These are phyloP conservation scores for Marmota flaviventris DNA, from an alignment of 2,113 vertebrate species.

Conservation along the genomic window DNA sequence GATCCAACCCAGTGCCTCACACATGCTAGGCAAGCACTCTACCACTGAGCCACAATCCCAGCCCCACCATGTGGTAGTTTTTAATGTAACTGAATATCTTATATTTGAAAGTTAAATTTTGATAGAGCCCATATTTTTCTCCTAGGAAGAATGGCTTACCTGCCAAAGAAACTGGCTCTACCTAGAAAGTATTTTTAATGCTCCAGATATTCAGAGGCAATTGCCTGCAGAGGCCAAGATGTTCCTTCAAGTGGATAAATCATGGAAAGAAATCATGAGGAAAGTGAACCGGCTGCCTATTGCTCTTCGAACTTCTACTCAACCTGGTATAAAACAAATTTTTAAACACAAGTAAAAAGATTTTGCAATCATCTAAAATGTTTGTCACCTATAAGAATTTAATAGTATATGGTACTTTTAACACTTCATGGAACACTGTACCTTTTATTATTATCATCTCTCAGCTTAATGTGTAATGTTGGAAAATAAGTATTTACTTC, in stretches of 20 bases:
- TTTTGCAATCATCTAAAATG: not conserved
- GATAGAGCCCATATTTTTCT: not conserved
- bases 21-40: too few relatives aligned
- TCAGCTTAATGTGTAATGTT: not conserved
- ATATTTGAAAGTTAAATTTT: not conserved
- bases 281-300: constrained; percentile 90
- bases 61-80: not conserved
- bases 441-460: not conserved
- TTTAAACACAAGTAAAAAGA: not conserved
- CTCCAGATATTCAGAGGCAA: constrained; percentile 92
- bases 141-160: constrained; percentile 92
- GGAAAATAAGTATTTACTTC: not conserved
- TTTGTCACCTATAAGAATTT: not conserved
- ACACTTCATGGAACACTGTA: not conserved
- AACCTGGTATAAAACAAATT: constrained; percentile 86
- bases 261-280: constrained; percentile 93
- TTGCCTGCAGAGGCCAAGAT: constrained; percentile 92
- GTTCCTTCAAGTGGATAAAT: constrained; percentile 93
- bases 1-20: too few relatives aligned
- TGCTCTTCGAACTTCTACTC: constrained; percentile 88
- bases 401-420: not conserved
- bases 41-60: too few relatives aligned
- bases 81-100: not conserved
- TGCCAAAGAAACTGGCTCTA: constrained; percentile 93
- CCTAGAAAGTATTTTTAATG: constrained; percentile 93